Percentiles rank a stretch among this genome's conserved stretches.
These are phyloP conservation scores for Aplidium turbinatum DNA, from an alignment of 23 tunicate species.

Conservation along the genomic window DNA sequence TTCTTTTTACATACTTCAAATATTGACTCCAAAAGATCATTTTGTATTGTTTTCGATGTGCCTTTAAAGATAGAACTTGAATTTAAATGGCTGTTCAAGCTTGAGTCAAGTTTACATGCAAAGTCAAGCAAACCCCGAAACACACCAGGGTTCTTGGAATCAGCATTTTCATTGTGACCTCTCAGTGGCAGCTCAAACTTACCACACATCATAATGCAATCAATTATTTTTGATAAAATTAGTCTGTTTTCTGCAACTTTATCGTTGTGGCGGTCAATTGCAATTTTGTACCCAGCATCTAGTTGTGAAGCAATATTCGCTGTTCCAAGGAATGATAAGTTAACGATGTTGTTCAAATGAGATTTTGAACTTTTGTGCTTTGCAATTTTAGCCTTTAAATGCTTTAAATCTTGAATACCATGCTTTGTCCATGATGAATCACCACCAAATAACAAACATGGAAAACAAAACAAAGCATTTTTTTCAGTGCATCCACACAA, in stretches of 20 bases:
- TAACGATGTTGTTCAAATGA: slow-evolving; percentile 12
- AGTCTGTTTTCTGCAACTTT: slow-evolving; percentile 12
- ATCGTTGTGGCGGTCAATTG: not conserved
- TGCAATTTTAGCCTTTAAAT: slow-evolving; percentile 5
- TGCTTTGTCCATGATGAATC: slow-evolving; percentile 12
- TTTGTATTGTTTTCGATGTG: slow-evolving; percentile 15
- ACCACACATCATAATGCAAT: slow-evolving; percentile 1
- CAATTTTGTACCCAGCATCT: not conserved
- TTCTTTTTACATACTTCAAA: not conserved
- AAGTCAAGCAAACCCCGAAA: not conserved
- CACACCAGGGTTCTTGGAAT: slow-evolving; percentile 25
- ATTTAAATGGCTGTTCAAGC: not conserved
- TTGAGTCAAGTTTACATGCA: not conserved
- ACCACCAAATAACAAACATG: slow-evolving; percentile 22
- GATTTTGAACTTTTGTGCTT: slow-evolving; percentile 1
- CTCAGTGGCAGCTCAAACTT: slow-evolving; percentile 10
- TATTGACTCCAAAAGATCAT: slow-evolving; percentile 11
- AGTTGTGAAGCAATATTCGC: not conserved
- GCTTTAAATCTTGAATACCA: slow-evolving; percentile 3
- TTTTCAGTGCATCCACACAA: too few species aligned
- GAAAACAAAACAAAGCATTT: slow-evolving; percentile 34
- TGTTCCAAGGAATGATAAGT: slow-evolving; percentile 1
- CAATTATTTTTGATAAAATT: slow-evolving; percentile 22
- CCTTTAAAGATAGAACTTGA: not conserved
- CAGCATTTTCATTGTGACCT: not conserved